Evolutionary conservation across 2,888 invertebrate genomes (phyloP).

Genomic region (Euzetes globulus): DNA sequence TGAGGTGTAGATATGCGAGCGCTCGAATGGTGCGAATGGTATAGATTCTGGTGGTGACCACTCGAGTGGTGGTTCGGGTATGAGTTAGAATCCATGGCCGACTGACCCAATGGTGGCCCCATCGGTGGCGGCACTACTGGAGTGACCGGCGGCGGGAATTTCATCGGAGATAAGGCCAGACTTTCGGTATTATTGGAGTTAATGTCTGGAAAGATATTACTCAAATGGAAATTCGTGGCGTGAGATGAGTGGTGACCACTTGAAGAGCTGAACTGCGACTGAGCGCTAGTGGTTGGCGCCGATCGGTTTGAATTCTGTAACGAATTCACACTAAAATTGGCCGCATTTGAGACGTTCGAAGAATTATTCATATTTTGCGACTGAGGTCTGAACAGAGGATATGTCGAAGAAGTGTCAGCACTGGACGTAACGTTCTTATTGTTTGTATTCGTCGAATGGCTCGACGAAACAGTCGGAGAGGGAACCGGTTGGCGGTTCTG

Average conservation of each 20-base stretch:
- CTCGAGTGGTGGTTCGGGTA: background rate
- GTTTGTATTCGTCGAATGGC: background rate
- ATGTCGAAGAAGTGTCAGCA: conserved; percentile 35
- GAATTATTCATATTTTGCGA: conserved; percentile 34
- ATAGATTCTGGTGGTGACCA: conserved; percentile 23
- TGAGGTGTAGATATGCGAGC: conserved; percentile 15
- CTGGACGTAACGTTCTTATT: conserved; percentile 9
- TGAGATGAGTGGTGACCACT: conserved; percentile 28
- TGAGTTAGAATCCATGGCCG: background rate
- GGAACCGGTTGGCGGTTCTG: background rate
- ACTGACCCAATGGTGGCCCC: background rate
- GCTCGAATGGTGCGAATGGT: conserved; percentile 10
- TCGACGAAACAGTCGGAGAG: background rate
- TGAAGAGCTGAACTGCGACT: conserved; percentile 33
- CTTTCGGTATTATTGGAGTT: conserved; percentile 36
- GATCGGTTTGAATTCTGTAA: conserved; percentile 37
- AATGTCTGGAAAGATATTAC: conserved; percentile 41
- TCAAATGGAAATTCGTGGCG: conserved; percentile 41
- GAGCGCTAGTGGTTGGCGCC: conserved; percentile 29
- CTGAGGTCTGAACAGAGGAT: conserved; percentile 39
- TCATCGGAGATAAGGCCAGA: conserved; percentile 38
- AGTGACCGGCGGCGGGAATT: conserved; percentile 36
- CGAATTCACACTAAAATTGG: conserved; percentile 39
- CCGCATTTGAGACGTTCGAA: conserved; percentile 38
- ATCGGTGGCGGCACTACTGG: conserved; percentile 14